Conservation (phyloP, 2,113 vertebrate genomes). For the Manacus vitellinus region DNA sequence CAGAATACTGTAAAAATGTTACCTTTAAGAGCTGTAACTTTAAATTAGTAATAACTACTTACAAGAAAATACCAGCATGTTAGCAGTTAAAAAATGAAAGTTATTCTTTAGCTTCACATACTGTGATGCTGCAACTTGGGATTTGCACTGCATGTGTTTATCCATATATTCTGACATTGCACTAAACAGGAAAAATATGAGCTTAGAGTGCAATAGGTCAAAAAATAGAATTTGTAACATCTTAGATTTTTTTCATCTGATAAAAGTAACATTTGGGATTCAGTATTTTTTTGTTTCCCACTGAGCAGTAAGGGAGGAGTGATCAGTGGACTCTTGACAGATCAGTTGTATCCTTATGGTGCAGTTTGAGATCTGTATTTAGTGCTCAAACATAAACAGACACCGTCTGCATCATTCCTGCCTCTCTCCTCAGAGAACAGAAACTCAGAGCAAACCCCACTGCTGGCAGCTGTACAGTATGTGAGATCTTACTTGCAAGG, state of each 20-base stretch:
- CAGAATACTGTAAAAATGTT: constrained; percentile 38
- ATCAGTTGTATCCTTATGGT: neutral
- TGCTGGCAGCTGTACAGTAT: neutral
- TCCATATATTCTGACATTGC: constrained; percentile 38
- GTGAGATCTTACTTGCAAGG: neutral
- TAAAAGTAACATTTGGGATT: neutral
- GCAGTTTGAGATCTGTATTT: neutral
- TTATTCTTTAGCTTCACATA: neutral
- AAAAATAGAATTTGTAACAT: neutral
- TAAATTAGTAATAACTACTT: neutral
- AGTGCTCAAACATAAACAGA: neutral
- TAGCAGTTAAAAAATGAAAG: neutral
- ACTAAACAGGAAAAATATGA: neutral
- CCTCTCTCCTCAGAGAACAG: neutral
- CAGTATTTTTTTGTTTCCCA: neutral
- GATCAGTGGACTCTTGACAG: neutral
- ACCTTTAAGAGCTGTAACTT: constrained; percentile 5
- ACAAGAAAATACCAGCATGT: constrained; percentile 44
- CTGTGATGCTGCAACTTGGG: constrained; percentile 31
- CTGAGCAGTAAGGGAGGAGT: neutral
- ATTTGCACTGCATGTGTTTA: constrained; percentile 28
- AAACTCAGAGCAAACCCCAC: neutral
- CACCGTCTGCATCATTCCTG: neutral
- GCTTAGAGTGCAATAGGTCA: neutral
- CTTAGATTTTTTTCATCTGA: neutral